These are phyloP conservation scores for Protophormia terraenovae DNA, from an alignment of 2,888 invertebrate genomes.

Conservation along the genomic window DNA sequence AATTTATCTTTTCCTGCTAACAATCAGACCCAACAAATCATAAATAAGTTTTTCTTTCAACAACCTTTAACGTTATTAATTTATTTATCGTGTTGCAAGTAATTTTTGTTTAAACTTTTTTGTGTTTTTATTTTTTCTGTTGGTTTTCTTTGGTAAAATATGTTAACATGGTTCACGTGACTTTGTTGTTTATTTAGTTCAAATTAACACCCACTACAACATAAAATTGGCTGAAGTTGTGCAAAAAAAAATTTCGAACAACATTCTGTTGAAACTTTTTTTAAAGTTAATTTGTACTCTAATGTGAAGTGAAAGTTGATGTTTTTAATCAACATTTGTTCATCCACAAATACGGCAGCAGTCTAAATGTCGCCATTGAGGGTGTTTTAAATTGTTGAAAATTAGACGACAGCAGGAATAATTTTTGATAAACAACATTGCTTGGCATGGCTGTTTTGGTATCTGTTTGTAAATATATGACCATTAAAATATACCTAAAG, in stretches of 20 bases:
- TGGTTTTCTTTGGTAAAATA: slow-evolving; percentile 18
- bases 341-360: slow-evolving; percentile 12
- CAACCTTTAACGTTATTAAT: slow-evolving; percentile 21
- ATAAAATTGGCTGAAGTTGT: slow-evolving; percentile 6
- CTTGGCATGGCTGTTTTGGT: too few species aligned
- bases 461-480: too few species aligned
- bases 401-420: neutral
- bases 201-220: slow-evolving; percentile 54
- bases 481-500: too few species aligned
- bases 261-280: neutral
- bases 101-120: neutral
- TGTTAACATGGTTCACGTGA: slow-evolving; percentile 44
- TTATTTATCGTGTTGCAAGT: slow-evolving; percentile 11
- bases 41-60: neutral
- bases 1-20: neutral
- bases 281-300: neutral
- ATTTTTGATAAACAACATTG: neutral
- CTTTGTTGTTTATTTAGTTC: slow-evolving; percentile 19
- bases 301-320: slow-evolving; percentile 38
- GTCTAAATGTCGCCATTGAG: slow-evolving; percentile 1
- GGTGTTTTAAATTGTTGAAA: slow-evolving; percentile 7
- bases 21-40: neutral
- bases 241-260: neutral
- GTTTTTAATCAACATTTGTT: slow-evolving; percentile 15
- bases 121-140: neutral